Evolutionary conservation across 1,140 invertebrate species (phyloP), one percentile per base, ranked within the genome.

Genomic region (Drosophila takahashii): DNA sequence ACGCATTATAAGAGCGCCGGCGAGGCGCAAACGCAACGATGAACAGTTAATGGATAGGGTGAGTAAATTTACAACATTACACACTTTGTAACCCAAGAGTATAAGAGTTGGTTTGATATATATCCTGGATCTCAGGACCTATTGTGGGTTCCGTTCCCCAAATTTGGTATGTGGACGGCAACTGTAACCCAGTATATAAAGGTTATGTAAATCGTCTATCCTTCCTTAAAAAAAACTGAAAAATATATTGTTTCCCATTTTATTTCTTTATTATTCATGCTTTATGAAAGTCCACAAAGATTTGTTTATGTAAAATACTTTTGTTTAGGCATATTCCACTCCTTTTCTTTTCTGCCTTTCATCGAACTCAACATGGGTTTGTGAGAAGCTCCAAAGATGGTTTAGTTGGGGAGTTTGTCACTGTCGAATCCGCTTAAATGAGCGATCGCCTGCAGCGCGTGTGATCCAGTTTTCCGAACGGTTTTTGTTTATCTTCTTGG

Each of bases 41-140:
- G 90, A 91, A 22, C 90, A 91, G 41, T 67, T 91, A 13, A 79
- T 79, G 73, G 90, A 91, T 52, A 83, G 90, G 80, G 90, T 91
- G 42, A 91, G 89, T 87, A 39, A 18, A 22, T 32, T 10, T 9
- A 6, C 15, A 42, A 42, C 4, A 7, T 6, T 16, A 16, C 8
- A 1, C 29, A 32, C 29, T 9, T 16, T 10, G 1, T 4, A 1
- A 18, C 0, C 8, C 2, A 9, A 18, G 3, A 10, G 15, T 16
- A 42, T 18, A 44, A 34, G 47, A 29, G 47, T 16, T 44, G 29
- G 16, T 1, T 45, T 11, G 18, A 18, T 5, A 29, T 9, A 8
- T 8, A n/a, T 2, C 10, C 8, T 2, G 0, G 0, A 16, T 16
- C 44, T 29, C 18, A 10, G 27, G 16, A 27, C 22, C 42, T 48